These are phyloP conservation scores for Andricus grossulariae DNA, from an alignment of 1,140 invertebrate species.

Conservation along the genomic window DNA sequence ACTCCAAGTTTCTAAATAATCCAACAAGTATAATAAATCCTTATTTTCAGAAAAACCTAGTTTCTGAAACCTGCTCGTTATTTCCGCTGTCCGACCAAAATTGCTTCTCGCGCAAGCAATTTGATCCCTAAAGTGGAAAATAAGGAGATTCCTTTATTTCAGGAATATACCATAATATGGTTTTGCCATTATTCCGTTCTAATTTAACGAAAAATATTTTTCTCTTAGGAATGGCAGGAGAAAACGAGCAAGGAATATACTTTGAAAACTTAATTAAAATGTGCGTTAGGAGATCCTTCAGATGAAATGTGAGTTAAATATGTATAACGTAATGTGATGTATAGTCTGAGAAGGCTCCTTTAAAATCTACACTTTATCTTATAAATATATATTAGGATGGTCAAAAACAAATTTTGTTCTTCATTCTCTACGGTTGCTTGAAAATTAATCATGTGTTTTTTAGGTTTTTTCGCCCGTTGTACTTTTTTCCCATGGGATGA, in stretches of 20 bases:
- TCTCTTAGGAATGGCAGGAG: background rate
- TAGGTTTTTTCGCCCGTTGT: background rate
- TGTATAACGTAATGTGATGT: no score
- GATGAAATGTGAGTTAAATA: no score
- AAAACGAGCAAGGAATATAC: no score
- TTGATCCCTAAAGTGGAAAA: background rate
- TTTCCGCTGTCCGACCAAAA: background rate
- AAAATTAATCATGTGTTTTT: background rate
- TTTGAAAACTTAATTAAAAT: no score
- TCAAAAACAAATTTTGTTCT: no score
- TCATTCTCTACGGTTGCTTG: no score
- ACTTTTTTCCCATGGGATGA: no score
- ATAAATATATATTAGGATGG: no score
- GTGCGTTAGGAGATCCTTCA: no score
- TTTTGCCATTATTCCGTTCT: background rate
- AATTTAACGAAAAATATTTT: background rate
- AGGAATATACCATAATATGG: background rate
- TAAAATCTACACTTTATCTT: no score
- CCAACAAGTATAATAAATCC: background rate
- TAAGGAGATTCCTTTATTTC: background rate
- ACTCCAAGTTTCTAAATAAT: no score
- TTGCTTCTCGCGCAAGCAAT: background rate
- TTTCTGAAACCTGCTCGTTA: background rate
- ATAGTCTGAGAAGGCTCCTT: no score
- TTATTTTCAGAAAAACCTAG: background rate